Percentiles rank a stretch among this genome's conserved stretches.
Conservation (phyloP, 2,888 invertebrate genomes). For the Drosophila recens region DNA sequence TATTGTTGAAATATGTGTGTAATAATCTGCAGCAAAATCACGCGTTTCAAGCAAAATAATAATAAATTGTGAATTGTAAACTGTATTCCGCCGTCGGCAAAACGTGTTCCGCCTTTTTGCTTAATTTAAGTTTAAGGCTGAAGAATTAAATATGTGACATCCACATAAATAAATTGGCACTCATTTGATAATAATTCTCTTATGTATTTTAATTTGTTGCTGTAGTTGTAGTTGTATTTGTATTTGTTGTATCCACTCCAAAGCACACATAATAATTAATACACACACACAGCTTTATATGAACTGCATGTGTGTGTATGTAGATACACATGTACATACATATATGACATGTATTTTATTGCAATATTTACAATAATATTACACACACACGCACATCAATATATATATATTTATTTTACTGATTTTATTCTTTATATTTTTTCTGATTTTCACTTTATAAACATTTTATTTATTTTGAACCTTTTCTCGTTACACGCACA, state of each 20-base stretch:
- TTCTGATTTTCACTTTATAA: conserved; percentile 4
- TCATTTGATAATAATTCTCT: conserved; percentile 15
- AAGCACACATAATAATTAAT: background rate
- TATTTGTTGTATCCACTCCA: conserved; percentile 20
- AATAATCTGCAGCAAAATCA: background rate
- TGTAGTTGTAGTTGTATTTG: conserved; percentile 9
- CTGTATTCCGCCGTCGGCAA: conserved; percentile 35
- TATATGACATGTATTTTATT: background rate
- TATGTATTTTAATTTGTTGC: conserved; percentile 13
- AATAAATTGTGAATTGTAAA: background rate
- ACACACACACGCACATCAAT: conserved; percentile 4
- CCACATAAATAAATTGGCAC: conserved; percentile 27
- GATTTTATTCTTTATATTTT: conserved; percentile 7
- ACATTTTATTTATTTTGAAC: conserved; percentile 31
- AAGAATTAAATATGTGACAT: conserved; percentile 12
- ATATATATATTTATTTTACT: background rate
- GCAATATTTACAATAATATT: conserved; percentile 1
- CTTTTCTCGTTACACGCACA: conserved; percentile 47
- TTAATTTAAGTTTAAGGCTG: conserved; percentile 2
- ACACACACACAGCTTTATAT: background rate
- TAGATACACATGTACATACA: background rate
- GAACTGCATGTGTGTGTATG: background rate
- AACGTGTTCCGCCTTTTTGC: conserved; percentile 16
- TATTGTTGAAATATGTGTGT: background rate
- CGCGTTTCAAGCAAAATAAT: background rate